Evolutionary conservation across 2,797 vertebrate genomes (phyloP).

Genomic region (Caiman crocodilus): DNA sequence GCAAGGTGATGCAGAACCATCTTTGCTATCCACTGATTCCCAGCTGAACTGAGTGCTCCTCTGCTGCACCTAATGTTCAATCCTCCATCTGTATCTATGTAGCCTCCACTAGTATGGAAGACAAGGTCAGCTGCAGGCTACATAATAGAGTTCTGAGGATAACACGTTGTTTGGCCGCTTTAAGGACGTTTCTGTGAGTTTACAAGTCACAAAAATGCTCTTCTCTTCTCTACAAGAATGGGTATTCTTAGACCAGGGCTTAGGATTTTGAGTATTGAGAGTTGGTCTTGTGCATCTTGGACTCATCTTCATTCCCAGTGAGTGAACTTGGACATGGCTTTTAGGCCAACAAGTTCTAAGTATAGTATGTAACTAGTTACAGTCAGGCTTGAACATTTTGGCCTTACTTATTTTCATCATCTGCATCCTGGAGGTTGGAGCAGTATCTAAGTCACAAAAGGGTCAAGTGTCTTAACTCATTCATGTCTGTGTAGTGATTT

Average conservation of each 20-base stretch:
- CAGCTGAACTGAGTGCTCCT: too few relatives aligned
- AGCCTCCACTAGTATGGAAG: not conserved
- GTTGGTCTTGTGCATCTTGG: not conserved
- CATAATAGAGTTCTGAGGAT: too few relatives aligned
- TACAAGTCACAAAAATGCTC: not conserved
- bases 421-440: fast-evolving
- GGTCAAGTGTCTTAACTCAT: not conserved
- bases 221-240: not conserved
- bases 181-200: not conserved
- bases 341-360: not conserved
- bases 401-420: not conserved
- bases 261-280: not conserved
- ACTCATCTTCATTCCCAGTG: too few relatives aligned
- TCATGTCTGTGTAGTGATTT: not conserved
- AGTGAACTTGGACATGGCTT: not conserved
- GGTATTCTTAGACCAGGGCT: not conserved
- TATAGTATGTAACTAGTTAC: too few relatives aligned
- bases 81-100: not conserved
- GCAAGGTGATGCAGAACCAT: not conserved
- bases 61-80: not conserved
- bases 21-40: not conserved
- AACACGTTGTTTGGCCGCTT: not conserved
- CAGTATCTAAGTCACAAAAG: fast-evolving
- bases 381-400: fast-evolving
- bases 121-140: not conserved